Evolutionary conservation across 2,113 vertebrate species (phyloP), one percentile per base, ranked within the genome.

Genomic region (Phocoena sinus): DNA sequence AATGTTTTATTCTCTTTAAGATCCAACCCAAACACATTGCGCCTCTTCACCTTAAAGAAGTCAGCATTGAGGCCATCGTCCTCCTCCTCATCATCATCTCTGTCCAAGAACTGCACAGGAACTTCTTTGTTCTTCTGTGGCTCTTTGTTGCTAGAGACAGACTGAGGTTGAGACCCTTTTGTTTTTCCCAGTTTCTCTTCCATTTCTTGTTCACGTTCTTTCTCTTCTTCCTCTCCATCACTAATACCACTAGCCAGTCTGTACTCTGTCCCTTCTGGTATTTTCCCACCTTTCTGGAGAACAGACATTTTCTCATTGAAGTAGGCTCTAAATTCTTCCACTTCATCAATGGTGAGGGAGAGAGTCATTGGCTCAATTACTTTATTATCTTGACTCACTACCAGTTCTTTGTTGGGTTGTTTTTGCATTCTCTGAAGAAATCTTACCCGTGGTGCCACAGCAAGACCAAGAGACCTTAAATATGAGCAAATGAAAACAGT

Each of bases 401-500:
- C 81, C 80, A 94, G n/a, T 5, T 92, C 95, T 91, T 94, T 96
- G 26, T 26, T 80, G 33, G 81, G 92, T 63, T 98, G 98, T 25
- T 99, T 98, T 83, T 91, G 98, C 50, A 98, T 98, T 97, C 99
- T 99, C 65, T 98, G 99, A 82, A 99, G 98, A 98, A 99, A 99
- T 89, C 99, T 99, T 70, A 99, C 98, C n/a, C 99, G 98, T 2
- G 99, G 99, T 21, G 99, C 99, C 96, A 99, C 98, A 9, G 99
- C 99, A 71, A 99, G 99, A 92, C 99, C 99, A 85, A 99, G 98
- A 9, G 99, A 99, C 33, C 99, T 99, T 96, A 74, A 98, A 82
- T 33, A 95, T 0, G 2, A 31, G 83, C 97, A 98, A 87, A 86
- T 6, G 9, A 44, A 90, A 76, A 92, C 15, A 92, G 47, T 70